Evolutionary conservation across 92 coral and sea anemone genomes (phyloP).

Genomic region (Paramuricea clavata): DNA sequence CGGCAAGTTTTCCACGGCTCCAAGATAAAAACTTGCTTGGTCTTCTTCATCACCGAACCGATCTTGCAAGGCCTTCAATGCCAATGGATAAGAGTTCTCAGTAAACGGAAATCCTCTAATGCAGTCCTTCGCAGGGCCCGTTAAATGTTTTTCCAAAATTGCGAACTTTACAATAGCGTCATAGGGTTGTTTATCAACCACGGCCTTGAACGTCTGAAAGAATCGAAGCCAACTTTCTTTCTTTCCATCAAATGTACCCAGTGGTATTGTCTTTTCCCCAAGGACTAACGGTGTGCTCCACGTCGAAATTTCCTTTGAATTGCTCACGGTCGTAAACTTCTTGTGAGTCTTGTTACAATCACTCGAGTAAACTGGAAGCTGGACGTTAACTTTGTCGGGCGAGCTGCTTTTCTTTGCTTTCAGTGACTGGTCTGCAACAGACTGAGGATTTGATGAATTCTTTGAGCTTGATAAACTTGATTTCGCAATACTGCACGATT

Average conservation of each 20-base stretch:
- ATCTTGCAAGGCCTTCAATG: slow-evolving; percentile 7
- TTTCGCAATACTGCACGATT: neutral
- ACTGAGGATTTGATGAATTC: too few relatives aligned
- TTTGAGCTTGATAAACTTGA: too few relatives aligned
- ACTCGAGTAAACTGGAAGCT: too few relatives aligned
- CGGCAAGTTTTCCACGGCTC: neutral
- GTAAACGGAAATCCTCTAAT: slow-evolving; percentile 35
- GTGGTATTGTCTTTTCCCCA: neutral
- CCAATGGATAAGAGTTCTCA: neutral
- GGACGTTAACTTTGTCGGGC: too few relatives aligned
- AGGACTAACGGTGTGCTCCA: neutral
- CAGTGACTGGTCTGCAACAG: too few relatives aligned
- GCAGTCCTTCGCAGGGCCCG: slow-evolving; percentile 36
- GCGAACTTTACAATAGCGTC: slow-evolving; percentile 26
- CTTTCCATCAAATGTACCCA: neutral
- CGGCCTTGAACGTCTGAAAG: slow-evolving; percentile 19
- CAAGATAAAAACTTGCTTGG: neutral
- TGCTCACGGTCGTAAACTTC: neutral
- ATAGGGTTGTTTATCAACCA: slow-evolving; percentile 37
- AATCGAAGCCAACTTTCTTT: slow-evolving; percentile 20
- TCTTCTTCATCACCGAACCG: slow-evolving; percentile 23
- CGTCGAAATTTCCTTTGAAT: neutral
- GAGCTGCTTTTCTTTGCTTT: too few relatives aligned
- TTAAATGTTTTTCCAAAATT: slow-evolving; percentile 10
- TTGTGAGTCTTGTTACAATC: neutral